Conservation (phyloP, 2,113 vertebrate genomes). For the Glaucidium brasilianum region DNA sequence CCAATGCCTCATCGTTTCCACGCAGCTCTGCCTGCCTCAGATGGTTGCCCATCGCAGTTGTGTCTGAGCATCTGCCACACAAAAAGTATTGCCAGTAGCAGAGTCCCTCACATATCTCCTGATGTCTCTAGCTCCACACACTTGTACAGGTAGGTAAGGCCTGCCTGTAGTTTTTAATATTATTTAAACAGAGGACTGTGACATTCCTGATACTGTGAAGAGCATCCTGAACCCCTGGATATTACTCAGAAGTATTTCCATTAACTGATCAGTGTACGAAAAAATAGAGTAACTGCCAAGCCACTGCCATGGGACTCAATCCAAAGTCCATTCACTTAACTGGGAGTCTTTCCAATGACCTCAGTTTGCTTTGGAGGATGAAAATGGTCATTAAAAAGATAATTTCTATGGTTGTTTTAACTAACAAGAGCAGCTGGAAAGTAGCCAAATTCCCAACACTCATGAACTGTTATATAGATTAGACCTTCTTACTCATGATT, state of each 20-base stretch:
- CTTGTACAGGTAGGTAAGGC: neutral
- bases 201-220: neutral
- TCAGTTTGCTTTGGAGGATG: neutral
- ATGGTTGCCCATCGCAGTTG: neutral
- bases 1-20: neutral
- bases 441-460: neutral
- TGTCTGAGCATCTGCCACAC: neutral
- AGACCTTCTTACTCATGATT: neutral
- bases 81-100: neutral
- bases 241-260: neutral
- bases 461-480: neutral
- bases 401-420: neutral
- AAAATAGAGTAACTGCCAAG: neutral
- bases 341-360: neutral
- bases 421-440: neutral
- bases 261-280: neutral
- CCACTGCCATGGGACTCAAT: neutral
- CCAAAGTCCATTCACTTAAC: neutral
- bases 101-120: neutral
- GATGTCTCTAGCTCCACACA: neutral
- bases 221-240: neutral
- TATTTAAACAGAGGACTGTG: neutral
- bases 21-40: neutral
- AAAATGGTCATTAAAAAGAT: neutral
- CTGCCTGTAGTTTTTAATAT: neutral